These are phyloP conservation scores for Tretioscincus oriximinensis DNA, from an alignment of 2,113 vertebrate species.

Conservation along the genomic window DNA sequence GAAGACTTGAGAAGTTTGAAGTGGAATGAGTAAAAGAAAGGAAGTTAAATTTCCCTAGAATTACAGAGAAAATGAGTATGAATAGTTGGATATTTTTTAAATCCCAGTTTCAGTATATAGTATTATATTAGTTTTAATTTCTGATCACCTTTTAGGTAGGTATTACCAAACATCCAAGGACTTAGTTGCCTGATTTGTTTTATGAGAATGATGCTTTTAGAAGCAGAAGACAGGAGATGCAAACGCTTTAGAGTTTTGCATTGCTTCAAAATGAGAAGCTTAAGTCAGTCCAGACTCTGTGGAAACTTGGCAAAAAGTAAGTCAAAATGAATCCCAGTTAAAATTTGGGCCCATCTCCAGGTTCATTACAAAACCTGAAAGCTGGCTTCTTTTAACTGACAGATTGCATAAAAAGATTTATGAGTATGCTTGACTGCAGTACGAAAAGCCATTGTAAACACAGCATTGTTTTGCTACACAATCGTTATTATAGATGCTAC, in stretches of 20 bases:
- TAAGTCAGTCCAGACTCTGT: slow-evolving; percentile 3
- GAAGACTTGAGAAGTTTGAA: too few relatives aligned
- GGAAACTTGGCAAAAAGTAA: background rate
- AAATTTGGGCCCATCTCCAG: background rate
- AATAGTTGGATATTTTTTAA: background rate
- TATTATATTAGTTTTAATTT: background rate
- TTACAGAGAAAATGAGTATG: background rate
- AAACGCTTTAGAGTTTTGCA: background rate
- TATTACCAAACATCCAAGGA: background rate
- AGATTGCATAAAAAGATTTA: slow-evolving; percentile 5
- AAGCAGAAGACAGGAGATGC: background rate
- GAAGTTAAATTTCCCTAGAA: background rate
- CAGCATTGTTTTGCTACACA: background rate
- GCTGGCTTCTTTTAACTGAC: background rate
- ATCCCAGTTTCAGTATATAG: too few relatives aligned
- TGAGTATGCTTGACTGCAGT: background rate
- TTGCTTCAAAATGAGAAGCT: slow-evolving; percentile 12
- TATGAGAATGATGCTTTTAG: background rate
- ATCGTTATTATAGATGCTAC: background rate
- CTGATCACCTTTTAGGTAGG: background rate
- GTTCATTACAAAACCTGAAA: slow-evolving; percentile 19
- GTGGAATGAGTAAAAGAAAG: background rate
- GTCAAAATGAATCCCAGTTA: slow-evolving; percentile 12
- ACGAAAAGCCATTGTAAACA: background rate
- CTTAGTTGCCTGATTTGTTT: background rate